Evolutionary conservation across 2,797 vertebrate genomes (phyloP), one percentile per base, ranked within the genome.

Genomic region (Macropodus opercularis): DNA sequence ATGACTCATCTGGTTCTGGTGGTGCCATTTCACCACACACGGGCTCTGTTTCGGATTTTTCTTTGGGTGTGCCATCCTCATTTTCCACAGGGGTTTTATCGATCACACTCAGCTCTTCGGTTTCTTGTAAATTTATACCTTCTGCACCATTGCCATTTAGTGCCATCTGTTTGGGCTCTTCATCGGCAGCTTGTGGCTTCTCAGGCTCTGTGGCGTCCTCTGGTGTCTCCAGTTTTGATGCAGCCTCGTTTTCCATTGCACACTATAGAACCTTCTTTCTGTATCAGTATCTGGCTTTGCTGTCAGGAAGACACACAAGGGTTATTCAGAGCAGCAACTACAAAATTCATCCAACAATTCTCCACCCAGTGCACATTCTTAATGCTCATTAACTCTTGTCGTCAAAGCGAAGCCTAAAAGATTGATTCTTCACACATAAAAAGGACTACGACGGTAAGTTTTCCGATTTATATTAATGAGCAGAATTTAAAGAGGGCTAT

Each of bases 261-360:
- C 39, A 19, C 69, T 80, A 79, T 15, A 81, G 71, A 84, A 86
- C 81, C 31, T 87, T 84, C 74, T 86, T 31, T 90, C 90, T 43
- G 67, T 51, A 72, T 92, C 92, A 90, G 92, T 91, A 69, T 72
- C 55, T 73, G 68, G 26, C 39, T 87, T 63, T n/a, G 66, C 77
- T 3, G 19, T 46, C 19, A 4, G 2, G 3, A 13, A 32, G 14
- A 32, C 36, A 19, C 1, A 71, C 3, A 52, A 15, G 24, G 43
- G 31, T 11, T 7, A 26, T 59, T 67, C 8, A 59, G n/a, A 43
- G 1, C 4, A 44, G 3, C 10, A 14, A 52, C 2, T 14, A 47
- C 2, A 4, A 7, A 13, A 51, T 5, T 29, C 3, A 2, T 8
- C 1, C 13, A 62, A 50, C n/a, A 3, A 42, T 11, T 10, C 13